Evolutionary conservation across 2,888 invertebrate genomes (phyloP), one percentile per base, ranked within the genome.

Genomic region (Galeopsomyia nigrocyanea): DNA sequence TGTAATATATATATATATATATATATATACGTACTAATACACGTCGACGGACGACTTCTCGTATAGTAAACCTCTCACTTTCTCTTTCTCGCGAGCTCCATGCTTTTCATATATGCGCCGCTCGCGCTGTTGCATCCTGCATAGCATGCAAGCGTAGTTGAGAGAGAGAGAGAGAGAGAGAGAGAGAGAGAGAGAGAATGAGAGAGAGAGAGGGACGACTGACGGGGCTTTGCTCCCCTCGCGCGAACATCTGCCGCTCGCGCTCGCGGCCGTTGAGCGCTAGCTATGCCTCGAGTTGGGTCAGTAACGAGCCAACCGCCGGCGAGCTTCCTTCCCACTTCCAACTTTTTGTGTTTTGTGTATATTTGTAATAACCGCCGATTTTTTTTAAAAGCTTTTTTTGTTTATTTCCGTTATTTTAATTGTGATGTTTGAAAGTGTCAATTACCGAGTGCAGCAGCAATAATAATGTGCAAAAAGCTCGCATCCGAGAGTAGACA

Each of bases 241-340:
- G 58, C 17, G 26, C 21, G 26, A 21, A 17, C 50, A 21, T 53
- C 19, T 39, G 21, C 47, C 22, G 10, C 55, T 55, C 21, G 47
- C 58, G 17, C 73, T 67, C 55, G 53, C 22, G n/a, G 60, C 57
- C 39, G 57, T 60, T 7, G 26, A 39, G 39, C 19, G 50, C 16
- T 49, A 6, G 26, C 49, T 26, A 5, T 26, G 2, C 2, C 26
- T 31, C 50, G 22, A n/a, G 39, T 62, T 49, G 69, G 62, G 61
- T 62, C 69, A 73, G 73, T 73, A 53, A 73, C 62, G 66, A 73
- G 66, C 51, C 62, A 73, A 69, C 69, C 73, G 61, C 47, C 73
- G 69, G 60, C 56, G 31, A 50, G 73, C 22, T 57, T 51, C 47
- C 47, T 62, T 65, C 53, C 31, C 49, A 10, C 26, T 26, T 26